Percentiles rank a stretch among this genome's conserved stretches.
Evolutionary conservation across 2,888 invertebrate genomes (phyloP).

Genomic region (Stegana nigrithorax): DNA sequence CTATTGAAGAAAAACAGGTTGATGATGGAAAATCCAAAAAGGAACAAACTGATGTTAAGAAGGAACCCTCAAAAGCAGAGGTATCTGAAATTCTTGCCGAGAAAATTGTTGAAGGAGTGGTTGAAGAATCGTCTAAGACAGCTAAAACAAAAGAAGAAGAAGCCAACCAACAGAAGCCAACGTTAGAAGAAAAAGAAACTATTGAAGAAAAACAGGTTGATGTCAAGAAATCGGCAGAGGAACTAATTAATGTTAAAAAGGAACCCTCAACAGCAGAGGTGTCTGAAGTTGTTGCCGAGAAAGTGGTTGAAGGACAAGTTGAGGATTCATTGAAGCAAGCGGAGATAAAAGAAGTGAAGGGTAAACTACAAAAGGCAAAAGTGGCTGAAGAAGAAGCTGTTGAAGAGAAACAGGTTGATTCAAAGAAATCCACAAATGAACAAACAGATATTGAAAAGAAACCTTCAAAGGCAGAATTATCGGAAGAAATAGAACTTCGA

Average conservation of each 20-base stretch:
- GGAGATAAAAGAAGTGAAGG: no score
- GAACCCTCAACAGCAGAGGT: no score
- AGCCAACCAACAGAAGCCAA: neutral
- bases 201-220: neutral
- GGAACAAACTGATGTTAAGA: neutral
- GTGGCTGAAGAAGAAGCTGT: neutral
- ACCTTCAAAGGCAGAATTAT: no score
- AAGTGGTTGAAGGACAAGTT: neutral
- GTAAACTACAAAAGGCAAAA: slow-evolving; percentile 8
- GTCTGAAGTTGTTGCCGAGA: neutral
- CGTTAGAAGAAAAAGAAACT: neutral
- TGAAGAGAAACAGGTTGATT: neutral
- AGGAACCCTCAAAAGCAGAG: slow-evolving; percentile 8
- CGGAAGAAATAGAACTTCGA: no score
- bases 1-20: slow-evolving; percentile 14
- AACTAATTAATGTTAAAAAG: no score
- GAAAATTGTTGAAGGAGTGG: slow-evolving; percentile 31
- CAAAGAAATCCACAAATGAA: neutral
- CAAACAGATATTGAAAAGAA: no score
- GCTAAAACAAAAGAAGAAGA: neutral
- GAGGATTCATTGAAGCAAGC: no score
- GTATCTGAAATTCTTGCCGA: slow-evolving; percentile 32
- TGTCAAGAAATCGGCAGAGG: neutral
- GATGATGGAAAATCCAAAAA: slow-evolving; percentile 17
- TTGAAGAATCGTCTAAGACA: slow-evolving; percentile 18